These are phyloP conservation scores for Syritta pipiens DNA, from an alignment of 2,888 invertebrate species.

Conservation along the genomic window DNA sequence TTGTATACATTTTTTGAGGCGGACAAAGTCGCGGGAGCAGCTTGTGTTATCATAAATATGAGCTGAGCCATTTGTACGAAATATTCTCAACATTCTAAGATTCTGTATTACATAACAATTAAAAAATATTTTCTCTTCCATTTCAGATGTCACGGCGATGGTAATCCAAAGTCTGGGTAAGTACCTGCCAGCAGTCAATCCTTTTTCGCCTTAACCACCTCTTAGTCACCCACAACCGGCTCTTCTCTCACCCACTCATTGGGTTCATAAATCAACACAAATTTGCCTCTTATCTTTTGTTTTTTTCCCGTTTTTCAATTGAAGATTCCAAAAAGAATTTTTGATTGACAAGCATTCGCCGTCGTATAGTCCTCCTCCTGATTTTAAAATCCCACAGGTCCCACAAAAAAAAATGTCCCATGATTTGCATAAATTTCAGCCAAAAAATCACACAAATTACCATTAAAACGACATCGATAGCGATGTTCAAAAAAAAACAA, in stretches of 20 bases:
- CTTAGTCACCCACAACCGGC: slow-evolving; percentile 11
- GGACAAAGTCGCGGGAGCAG: too few relatives aligned
- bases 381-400: too few relatives aligned
- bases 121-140: neutral
- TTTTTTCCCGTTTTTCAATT: too few relatives aligned
- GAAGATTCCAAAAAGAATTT: slow-evolving; percentile 56
- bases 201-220: slow-evolving; percentile 15
- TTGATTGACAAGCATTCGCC: slow-evolving; percentile 61
- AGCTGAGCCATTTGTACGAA: too few relatives aligned
- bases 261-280: slow-evolving; percentile 52
- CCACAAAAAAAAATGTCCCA: slow-evolving; percentile 65
- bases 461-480: slow-evolving; percentile 52
- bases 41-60: too few relatives aligned
- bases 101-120: too few relatives aligned
- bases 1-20: too few relatives aligned
- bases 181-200: slow-evolving; percentile 6
- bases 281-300: slow-evolving; percentile 29
- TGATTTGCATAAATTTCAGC: slow-evolving; percentile 62
- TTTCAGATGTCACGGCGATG: slow-evolving; percentile 32
- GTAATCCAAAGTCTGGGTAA: slow-evolving; percentile 29
- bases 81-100: too few relatives aligned
- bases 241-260: slow-evolving; percentile 5
- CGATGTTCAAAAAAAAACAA: neutral
- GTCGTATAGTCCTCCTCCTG: slow-evolving; percentile 2
- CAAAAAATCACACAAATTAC: slow-evolving; percentile 60